Conservation (phyloP, 2,888 invertebrate genomes). For the Hemaris fuciformis region DNA sequence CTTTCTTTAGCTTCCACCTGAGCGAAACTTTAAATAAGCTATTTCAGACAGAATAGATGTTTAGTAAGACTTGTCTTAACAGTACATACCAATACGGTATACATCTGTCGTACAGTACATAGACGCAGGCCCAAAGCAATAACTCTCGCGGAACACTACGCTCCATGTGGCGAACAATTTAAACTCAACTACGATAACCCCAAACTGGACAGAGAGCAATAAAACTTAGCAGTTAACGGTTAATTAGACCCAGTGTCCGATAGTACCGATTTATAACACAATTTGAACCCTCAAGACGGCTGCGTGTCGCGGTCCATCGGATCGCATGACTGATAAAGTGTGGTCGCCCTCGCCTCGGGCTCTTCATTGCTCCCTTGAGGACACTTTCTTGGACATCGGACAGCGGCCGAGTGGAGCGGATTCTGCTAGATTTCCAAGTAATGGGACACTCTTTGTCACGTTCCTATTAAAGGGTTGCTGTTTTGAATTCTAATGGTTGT, state of each 20-base stretch:
- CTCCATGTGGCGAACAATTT: constrained; percentile 62
- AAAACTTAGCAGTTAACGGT: constrained; percentile 71
- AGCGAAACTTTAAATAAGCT: no score
- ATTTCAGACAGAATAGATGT: neutral
- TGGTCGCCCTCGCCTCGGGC: constrained; percentile 64
- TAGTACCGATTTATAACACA: constrained; percentile 60
- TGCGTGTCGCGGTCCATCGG: constrained; percentile 47
- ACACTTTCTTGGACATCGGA: constrained; percentile 59
- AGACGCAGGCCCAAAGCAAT: constrained; percentile 38
- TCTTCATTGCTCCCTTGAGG: constrained; percentile 56
- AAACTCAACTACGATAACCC: constrained; percentile 62
- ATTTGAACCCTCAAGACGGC: constrained; percentile 38
- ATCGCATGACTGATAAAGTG: constrained; percentile 72
- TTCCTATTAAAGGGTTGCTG: neutral
- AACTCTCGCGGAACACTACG: constrained; percentile 52
- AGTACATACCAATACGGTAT: neutral
- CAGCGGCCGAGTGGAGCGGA: constrained; percentile 35
- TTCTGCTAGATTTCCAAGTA: constrained; percentile 12
- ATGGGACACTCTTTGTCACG: constrained; percentile 22
- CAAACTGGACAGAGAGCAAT: constrained; percentile 60
- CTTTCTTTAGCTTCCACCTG: no score
- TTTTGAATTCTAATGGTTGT: neutral
- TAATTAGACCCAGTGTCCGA: constrained; percentile 72
- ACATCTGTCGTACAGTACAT: constrained; percentile 2
- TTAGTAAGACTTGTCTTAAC: neutral